phyloP scores from a whole-genome alignment of 2,113 vertebrate genomes.

The Phrynosoma blainvillii region DNA sequence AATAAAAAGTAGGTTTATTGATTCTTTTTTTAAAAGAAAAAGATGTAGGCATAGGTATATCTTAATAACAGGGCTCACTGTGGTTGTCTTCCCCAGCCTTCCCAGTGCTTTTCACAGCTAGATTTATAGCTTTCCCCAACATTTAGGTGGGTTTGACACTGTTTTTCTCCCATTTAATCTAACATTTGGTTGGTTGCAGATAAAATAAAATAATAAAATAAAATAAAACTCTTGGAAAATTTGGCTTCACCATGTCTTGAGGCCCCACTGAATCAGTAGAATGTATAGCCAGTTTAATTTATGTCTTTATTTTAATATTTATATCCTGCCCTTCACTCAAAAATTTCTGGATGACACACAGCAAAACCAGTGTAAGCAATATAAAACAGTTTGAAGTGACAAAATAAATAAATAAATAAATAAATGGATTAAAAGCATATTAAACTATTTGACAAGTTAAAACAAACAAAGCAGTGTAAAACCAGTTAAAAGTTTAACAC shows the following conservation, averaged over 20 bases:
- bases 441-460: no score
- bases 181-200: not conserved
- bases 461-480: no score
- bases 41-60: no score
- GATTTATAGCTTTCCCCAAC: not conserved
- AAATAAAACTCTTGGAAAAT: not conserved
- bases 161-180: not conserved
- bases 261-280: not conserved
- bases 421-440: no score
- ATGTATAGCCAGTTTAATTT: no score
- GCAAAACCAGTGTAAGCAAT: no score
- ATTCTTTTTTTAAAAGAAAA: not conserved
- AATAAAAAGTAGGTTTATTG: not conserved
- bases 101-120: not conserved
- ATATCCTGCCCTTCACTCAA: no score
- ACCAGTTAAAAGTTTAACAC: no score
- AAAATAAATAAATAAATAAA: no score
- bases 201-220: not conserved
- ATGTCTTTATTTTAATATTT: no score
- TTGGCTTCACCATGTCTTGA: not conserved
- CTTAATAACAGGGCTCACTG: not conserved
- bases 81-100: not conserved
- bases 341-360: no score
- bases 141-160: not conserved
- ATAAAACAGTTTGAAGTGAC: no score